phyloP scores from a whole-genome alignment of 1,140 invertebrate species.

The Cepaea nemoralis region DNA sequence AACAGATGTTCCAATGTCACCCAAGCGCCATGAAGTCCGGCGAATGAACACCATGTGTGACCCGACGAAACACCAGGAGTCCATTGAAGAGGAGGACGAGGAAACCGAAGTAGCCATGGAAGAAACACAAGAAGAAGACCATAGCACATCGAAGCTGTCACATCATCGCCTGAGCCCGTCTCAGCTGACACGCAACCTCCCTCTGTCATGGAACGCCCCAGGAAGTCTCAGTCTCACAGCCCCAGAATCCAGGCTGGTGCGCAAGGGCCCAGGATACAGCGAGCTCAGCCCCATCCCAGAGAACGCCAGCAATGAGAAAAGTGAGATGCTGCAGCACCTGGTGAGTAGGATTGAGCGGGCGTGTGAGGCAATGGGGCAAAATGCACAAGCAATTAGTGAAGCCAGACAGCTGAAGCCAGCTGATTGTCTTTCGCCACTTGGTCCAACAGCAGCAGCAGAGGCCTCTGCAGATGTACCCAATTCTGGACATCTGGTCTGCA shows the following conservation, averaged over 20 bases:
- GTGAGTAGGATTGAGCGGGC: constrained; percentile 23
- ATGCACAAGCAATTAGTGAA: not conserved
- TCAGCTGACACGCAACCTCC: not conserved
- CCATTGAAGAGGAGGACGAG: constrained; percentile 56
- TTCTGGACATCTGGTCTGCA: not conserved
- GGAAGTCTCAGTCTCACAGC: not conserved
- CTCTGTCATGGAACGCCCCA: not conserved
- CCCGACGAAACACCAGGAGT: constrained; percentile 45
- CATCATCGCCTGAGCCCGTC: not conserved
- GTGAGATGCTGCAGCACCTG: constrained; percentile 33
- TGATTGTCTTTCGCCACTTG: not conserved
- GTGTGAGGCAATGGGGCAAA: constrained; percentile 9
- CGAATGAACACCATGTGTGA: constrained; percentile 52
- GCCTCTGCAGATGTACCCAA: not conserved
- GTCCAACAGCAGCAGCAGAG: not conserved
- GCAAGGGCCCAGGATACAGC: constrained; percentile 64
- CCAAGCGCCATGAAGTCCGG: constrained; percentile 45
- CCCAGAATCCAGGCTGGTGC: constrained; percentile 48
- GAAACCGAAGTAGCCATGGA: not conserved
- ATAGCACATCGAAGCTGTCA: not conserved
- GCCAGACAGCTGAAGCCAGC: not conserved
- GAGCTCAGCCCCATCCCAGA: constrained; percentile 48
- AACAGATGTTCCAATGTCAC: constrained; percentile 51
- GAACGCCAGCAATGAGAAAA: constrained; percentile 30
- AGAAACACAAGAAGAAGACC: constrained; percentile 10